These are phyloP conservation scores for Ariolimax columbianus DNA, from an alignment of 2,888 invertebrate species.

Conservation along the genomic window DNA sequence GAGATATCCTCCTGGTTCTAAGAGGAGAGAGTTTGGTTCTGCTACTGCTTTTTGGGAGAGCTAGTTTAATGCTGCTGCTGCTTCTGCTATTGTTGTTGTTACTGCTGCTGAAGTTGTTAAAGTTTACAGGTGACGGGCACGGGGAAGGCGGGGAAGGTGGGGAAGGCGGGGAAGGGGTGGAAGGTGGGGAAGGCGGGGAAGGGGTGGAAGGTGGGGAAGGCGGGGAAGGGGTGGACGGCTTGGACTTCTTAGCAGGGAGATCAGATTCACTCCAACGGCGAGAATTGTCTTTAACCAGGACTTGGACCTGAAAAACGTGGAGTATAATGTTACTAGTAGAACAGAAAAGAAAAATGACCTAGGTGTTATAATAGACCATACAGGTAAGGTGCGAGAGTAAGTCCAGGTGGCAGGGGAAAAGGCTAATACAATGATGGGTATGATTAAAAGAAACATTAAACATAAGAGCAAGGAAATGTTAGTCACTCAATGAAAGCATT, in stretches of 20 bases:
- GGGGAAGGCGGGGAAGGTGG: no score
- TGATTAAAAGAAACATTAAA: no score
- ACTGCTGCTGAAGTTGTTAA: not conserved
- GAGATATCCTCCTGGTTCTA: not conserved
- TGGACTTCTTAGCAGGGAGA: not conserved
- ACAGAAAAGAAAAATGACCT: no score
- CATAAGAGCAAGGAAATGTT: no score
- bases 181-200: not conserved
- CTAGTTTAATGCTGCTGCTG: not conserved
- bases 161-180: not conserved
- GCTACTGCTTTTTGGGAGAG: not conserved
- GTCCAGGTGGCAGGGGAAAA: no score
- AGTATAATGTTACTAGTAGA: not conserved
- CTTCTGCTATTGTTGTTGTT: not conserved
- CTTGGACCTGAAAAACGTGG: constrained; percentile 22
- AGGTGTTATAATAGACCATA: no score
- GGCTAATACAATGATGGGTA: no score
- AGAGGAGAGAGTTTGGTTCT: not conserved
- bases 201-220: not conserved
- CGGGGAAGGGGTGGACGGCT: not conserved
- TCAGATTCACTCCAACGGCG: not conserved
- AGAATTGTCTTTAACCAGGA: constrained; percentile 11
- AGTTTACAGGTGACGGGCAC: not conserved
- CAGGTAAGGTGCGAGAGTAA: no score
- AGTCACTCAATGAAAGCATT: no score